Conservation (phyloP, 2,113 vertebrate species). For the Alligator sinensis region DNA sequence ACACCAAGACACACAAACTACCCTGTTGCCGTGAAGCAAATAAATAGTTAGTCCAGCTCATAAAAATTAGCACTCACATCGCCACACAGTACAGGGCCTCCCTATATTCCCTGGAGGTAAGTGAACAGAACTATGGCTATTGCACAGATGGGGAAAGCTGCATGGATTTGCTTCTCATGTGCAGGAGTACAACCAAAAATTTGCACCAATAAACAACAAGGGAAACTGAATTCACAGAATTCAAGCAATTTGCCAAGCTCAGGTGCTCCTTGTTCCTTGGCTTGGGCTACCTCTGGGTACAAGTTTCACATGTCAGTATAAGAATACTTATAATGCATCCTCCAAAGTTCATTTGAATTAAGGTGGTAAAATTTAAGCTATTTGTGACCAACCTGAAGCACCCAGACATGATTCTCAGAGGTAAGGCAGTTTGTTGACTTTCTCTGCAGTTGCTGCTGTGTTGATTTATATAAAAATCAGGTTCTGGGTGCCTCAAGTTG, state of each 20-base stretch:
- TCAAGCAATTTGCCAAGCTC: neutral
- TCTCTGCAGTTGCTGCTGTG: neutral
- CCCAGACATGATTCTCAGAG: neutral
- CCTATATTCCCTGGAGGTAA: neutral
- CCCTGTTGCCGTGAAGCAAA: constrained; percentile 10
- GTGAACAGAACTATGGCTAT: too few relatives aligned
- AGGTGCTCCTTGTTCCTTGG: too few relatives aligned
- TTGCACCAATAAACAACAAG: neutral
- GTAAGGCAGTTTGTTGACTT: neutral
- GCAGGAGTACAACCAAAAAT: neutral
- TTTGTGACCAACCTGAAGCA: neutral
- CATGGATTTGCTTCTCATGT: too few relatives aligned
- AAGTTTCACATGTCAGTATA: neutral
- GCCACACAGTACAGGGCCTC: neutral
- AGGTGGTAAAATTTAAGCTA: neutral
- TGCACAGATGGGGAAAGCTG: neutral
- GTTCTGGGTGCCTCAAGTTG: neutral
- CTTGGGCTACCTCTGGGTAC: neutral
- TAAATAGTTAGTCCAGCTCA: constrained; percentile 11
- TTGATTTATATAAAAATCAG: neutral
- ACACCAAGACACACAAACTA: neutral
- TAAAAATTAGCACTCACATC: neutral
- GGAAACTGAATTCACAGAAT: too few relatives aligned
- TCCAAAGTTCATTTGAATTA: neutral
- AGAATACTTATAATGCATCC: neutral